phyloP scores from a whole-genome alignment of 2,113 vertebrate genomes.

The Gallinago media region DNA sequence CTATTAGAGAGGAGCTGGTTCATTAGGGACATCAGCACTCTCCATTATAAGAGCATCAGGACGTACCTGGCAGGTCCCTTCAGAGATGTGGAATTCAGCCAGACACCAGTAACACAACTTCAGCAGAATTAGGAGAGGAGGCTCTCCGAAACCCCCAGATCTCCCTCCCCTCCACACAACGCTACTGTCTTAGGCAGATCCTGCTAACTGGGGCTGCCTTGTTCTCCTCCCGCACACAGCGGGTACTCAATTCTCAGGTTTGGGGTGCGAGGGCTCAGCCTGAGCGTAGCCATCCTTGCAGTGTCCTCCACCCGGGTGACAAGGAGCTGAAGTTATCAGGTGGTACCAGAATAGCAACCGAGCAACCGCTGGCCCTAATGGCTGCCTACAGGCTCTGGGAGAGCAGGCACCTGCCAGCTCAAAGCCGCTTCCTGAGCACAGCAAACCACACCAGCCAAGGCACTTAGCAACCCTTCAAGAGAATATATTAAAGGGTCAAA shows the following conservation, averaged over 20 bases:
- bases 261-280: neutral
- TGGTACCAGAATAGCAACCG: neutral
- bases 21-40: neutral
- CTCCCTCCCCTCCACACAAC: rapidly evolving
- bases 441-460: neutral
- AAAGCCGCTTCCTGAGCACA: neutral
- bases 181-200: neutral
- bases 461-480: neutral
- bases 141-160: neutral
- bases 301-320: neutral
- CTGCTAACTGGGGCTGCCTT: no score
- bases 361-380: neutral
- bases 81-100: neutral
- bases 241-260: neutral
- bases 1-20: neutral
- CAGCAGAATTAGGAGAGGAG: neutral
- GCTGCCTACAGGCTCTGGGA: neutral
- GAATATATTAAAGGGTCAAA: neutral
- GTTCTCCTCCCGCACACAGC: neutral
- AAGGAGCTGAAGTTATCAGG: neutral
- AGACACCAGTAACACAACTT: neutral
- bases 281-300: neutral
- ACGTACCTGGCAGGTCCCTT: neutral
- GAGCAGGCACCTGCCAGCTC: constrained; percentile 27
- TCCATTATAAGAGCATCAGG: neutral